A percentile compares a stretch with the other conserved stretches of the same genome.
Evolutionary conservation across 2,113 vertebrate species (phyloP).

Genomic region (Tamias sibiricus): DNA sequence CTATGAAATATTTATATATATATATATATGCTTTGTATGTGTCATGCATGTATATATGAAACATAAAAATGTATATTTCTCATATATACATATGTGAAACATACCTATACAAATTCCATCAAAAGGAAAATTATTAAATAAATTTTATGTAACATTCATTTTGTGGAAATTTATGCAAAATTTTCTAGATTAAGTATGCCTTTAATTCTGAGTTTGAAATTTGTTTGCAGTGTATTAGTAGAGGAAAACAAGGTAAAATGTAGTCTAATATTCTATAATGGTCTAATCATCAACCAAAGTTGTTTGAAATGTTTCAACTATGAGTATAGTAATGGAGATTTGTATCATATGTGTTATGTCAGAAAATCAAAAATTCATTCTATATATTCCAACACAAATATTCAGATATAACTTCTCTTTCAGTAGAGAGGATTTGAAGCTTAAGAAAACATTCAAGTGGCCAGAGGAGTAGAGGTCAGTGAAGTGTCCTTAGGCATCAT

Average conservation of each 20-base stretch:
- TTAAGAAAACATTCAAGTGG: not conserved
- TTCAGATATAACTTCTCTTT: not conserved
- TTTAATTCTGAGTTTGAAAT: not conserved
- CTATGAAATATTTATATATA: not conserved
- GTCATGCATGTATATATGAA: too few species aligned
- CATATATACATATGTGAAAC: too few species aligned
- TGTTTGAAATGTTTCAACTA: not conserved
- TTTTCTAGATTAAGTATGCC: not conserved
- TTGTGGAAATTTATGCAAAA: not conserved
- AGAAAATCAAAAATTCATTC: not conserved
- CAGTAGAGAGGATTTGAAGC: not conserved
- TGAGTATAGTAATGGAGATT: not conserved
- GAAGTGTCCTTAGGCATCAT: too few species aligned
- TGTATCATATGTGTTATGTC: not conserved
- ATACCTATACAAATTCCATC: not conserved
- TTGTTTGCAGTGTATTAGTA: not conserved
- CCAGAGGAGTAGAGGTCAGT: not conserved
- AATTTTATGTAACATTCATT: not conserved
- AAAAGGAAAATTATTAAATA: not conserved
- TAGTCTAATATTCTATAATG: not conserved
- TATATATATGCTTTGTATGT: too few species aligned
- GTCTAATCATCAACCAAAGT: not conserved
- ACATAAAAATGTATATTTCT: too few species aligned
- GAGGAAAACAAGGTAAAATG: not conserved
- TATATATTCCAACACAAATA: not conserved